Conservation (phyloP, 2,797 vertebrate genomes). For the Dicrostonyx torquatus region DNA sequence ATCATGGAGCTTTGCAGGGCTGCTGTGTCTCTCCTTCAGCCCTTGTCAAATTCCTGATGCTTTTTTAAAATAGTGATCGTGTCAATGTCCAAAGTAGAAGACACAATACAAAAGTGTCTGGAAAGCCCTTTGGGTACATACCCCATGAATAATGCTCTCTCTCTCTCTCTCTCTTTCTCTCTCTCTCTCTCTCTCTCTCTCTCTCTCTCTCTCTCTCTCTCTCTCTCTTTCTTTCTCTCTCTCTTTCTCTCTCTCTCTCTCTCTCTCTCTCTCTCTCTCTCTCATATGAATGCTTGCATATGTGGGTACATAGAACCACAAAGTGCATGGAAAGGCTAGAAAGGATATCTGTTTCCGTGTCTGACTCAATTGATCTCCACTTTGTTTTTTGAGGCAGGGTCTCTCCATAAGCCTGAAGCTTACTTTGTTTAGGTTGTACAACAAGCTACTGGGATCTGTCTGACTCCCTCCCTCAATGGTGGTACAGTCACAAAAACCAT, state of each 20-base stretch:
- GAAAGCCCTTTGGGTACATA: neutral
- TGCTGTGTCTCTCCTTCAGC: neutral
- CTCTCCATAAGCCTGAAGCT: neutral
- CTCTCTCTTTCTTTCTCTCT: neutral
- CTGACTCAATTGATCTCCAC: neutral
- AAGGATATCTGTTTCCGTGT: neutral
- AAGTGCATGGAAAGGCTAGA: neutral
- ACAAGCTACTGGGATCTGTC: no score
- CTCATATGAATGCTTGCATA: neutral
- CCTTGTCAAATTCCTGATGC: no score
- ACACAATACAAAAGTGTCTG: neutral
- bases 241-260: neutral
- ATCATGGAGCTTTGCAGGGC: neutral
- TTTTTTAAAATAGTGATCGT: neutral
- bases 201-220: neutral
- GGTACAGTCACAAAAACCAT: neutral
- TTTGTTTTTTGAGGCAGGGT: neutral
- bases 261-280: neutral
- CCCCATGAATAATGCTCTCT: neutral
- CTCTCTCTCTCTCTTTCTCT: neutral
- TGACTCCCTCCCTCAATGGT: neutral
- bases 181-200: neutral
- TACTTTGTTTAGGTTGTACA: neutral
- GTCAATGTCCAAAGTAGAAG: neutral
- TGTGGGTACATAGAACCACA: neutral